Base-by-base conservation (phyloP, 2,797 vertebrate genomes). In the Sebastiscus albofasciatus region DNA sequence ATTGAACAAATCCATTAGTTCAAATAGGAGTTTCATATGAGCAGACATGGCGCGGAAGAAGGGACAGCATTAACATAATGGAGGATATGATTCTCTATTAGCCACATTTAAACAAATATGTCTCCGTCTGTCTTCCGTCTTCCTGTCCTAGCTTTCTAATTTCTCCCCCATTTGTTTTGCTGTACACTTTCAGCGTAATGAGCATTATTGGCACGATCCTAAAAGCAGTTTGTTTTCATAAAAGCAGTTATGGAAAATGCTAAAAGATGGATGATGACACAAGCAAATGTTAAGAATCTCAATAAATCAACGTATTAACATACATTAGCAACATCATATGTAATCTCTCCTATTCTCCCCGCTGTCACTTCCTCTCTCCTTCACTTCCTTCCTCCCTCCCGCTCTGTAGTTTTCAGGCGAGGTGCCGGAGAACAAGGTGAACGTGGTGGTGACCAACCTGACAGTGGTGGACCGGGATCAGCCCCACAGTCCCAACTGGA, bases 401-500 rank as follows among this genome's bases (percentile, higher is more conserved):
- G 22, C 58, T 42, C 29, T 39, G 16, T 60, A 99, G 99, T 99
- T 97, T 77, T 96, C 96, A 0, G 99, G 98, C 10, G 97, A 99
- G 69, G 97, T 99, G 59, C 97, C 96, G 0, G 99, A 99, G 92
- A 99, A 99, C 92, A 95, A 96, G 59, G 95, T 98, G 91, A 97
- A 98, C 34, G 96, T 95, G 0, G 96, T 98, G 71, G 97, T 99
- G 33, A 97, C 98, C 27, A 99, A 99, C 90, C 94, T 99, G 90
- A 98, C 97, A 0, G 97, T 99, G 87, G 92, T 97, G 87, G 99
- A 99, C 95, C 90, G 97, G 49, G 99, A 99, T 89, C 98, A 99
- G 94, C 97, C 99, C 0, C 97, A 98, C 93, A 98, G 97, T 0
- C 96, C 97, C n/a, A 99, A 99, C 95, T 99, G 99, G 99, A 99